Percentiles rank a stretch among this genome's conserved stretches.
These are phyloP conservation scores for Calcarius ornatus DNA, from an alignment of 2,113 vertebrate genomes.

Conservation along the genomic window DNA sequence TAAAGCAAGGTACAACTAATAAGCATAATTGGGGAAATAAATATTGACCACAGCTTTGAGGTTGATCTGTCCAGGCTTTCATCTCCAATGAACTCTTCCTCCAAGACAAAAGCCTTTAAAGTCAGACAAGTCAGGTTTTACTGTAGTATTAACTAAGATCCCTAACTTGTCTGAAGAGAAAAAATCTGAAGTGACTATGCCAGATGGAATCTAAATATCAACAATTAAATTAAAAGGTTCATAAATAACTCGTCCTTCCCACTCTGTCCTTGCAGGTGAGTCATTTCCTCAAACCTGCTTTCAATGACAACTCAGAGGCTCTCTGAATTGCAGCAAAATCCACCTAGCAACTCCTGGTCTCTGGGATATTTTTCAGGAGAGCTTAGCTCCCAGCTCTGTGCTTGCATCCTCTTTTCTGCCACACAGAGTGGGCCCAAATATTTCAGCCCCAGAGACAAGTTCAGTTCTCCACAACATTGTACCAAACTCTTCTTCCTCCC, in stretches of 20 bases:
- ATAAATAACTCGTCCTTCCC: constrained; percentile 4
- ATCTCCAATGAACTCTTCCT: background rate
- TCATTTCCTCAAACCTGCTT: background rate
- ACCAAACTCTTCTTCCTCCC: background rate
- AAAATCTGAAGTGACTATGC: background rate
- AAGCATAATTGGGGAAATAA: background rate
- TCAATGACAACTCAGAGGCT: background rate
- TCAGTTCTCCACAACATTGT: accelerated
- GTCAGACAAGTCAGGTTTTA: background rate
- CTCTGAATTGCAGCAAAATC: background rate
- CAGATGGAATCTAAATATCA: constrained; percentile 18
- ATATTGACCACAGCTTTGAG: background rate
- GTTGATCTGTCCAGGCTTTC: background rate
- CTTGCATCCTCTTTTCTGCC: background rate
- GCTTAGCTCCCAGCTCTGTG: background rate
- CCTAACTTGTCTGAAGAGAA: background rate
- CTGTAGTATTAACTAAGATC: background rate
- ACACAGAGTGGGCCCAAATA: accelerated
- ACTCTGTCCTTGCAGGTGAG: constrained; percentile 21
- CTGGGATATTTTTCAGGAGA: background rate
- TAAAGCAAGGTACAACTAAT: background rate
- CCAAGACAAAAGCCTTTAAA: background rate
- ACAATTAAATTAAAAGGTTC: constrained; percentile 12
- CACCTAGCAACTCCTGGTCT: background rate
- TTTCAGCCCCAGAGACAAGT: background rate